Evolutionary conservation across 2,797 vertebrate species (phyloP).

Genomic region (Myotis daubentonii): DNA sequence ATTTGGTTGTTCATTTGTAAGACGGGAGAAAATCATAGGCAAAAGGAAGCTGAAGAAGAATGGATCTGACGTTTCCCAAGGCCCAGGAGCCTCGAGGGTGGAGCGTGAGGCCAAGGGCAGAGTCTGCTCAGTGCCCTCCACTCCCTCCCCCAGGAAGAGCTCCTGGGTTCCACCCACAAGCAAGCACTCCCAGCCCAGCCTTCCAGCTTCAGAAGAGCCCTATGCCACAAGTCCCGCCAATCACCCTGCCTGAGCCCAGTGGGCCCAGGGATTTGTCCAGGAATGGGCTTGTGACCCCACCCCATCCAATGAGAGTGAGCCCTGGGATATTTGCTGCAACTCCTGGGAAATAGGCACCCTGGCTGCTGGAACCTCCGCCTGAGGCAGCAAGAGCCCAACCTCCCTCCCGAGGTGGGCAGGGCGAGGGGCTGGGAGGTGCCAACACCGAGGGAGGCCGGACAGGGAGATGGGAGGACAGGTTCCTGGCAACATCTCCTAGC

Average conservation of each 20-base stretch:
- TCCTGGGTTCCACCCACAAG: accelerated
- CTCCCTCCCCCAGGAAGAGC: neutral
- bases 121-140: accelerated
- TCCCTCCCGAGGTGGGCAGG: accelerated
- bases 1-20: slow-evolving; percentile 78
- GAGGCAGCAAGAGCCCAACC: neutral
- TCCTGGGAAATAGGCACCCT: neutral
- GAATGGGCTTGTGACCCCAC: neutral
- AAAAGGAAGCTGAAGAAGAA: neutral
- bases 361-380: neutral
- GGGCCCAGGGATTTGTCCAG: neutral
- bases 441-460: neutral
- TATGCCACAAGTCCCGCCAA: neutral
- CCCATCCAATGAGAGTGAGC: neutral
- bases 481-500: neutral
- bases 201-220: neutral
- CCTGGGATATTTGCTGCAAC: neutral
- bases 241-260: neutral
- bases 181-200: too few relatives aligned
- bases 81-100: neutral
- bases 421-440: neutral
- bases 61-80: neutral
- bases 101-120: neutral
- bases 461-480: neutral
- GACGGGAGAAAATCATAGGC: neutral